Conservation (phyloP, 2,113 vertebrate species). For the Forbesichthys agassizii region DNA sequence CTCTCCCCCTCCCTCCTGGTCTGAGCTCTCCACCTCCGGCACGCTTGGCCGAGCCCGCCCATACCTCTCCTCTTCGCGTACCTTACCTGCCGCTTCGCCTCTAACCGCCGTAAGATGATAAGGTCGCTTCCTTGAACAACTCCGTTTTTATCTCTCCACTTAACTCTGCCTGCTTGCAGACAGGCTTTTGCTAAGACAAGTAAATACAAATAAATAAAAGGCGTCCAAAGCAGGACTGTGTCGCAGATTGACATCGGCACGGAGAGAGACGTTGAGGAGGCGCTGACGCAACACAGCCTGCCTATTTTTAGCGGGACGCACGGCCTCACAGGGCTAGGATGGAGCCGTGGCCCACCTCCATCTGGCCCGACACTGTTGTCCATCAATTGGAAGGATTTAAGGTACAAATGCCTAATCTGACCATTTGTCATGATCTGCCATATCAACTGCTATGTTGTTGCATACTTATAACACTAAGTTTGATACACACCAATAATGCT, state of each 20-base stretch:
- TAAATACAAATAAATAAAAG: slow-evolving; percentile 15
- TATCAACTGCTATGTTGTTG: too few relatives aligned
- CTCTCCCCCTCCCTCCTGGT: not conserved
- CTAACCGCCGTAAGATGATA: slow-evolving; percentile 57
- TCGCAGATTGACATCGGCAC: slow-evolving; percentile 60
- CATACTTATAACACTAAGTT: too few relatives aligned
- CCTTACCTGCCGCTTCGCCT: slow-evolving; percentile 19
- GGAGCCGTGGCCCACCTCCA: slow-evolving; percentile 21
- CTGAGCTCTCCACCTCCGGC: slow-evolving; percentile 15
- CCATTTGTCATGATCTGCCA: too few relatives aligned
- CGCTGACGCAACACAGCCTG: slow-evolving; percentile 50
- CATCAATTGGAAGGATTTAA: too few relatives aligned
- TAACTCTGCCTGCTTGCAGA: slow-evolving; percentile 59
- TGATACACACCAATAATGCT: too few relatives aligned
- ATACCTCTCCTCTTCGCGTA: slow-evolving; percentile 25
- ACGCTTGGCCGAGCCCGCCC: slow-evolving; percentile 28
- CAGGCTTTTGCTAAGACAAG: slow-evolving; percentile 62
- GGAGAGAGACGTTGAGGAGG: slow-evolving; percentile 48
- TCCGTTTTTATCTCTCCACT: slow-evolving; percentile 68
- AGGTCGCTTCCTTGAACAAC: slow-evolving; percentile 65
- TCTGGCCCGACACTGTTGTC: not conserved
- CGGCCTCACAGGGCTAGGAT: slow-evolving; percentile 36
- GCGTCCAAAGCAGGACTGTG: slow-evolving; percentile 9
- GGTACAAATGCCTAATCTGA: too few relatives aligned
- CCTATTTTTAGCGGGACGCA: slow-evolving; percentile 46